Conservation (phyloP, 2,888 invertebrate species). For the Melipona beecheii region DNA sequence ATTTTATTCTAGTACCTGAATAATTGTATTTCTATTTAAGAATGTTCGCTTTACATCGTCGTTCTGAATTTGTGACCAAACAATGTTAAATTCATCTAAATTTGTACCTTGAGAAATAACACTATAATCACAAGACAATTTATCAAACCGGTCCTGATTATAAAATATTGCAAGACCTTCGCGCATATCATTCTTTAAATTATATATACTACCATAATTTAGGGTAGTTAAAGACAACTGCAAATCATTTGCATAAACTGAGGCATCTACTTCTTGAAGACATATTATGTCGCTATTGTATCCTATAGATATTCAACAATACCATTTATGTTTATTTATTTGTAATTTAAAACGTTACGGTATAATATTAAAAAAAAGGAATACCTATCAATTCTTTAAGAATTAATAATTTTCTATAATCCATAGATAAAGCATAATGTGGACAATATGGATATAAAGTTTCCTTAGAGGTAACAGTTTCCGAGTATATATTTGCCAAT, state of each 20-base stretch:
- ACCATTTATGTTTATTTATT: background rate
- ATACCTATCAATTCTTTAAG: conserved; percentile 92
- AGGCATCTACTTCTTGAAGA: conserved; percentile 95
- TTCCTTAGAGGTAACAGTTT: conserved; percentile 90
- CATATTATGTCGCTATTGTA: conserved; percentile 96
- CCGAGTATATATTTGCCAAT: conserved; percentile 95
- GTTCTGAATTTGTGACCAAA: conserved; percentile 89
- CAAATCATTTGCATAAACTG: conserved; percentile 90
- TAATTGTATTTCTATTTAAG: conserved; percentile 88
- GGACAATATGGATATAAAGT: conserved; percentile 94
- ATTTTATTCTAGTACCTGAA: conserved; percentile 85
- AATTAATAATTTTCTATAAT: conserved; percentile 94
- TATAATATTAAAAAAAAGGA: background rate
- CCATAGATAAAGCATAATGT: conserved; percentile 90
- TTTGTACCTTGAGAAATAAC: conserved; percentile 87
- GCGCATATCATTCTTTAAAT: conserved; percentile 89
- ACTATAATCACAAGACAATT: conserved; percentile 85
- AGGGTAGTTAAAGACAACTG: conserved; percentile 86
- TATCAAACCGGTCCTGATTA: conserved; percentile 89
- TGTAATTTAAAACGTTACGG: background rate
- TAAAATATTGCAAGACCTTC: conserved; percentile 95
- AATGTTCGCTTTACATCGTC: conserved; percentile 86
- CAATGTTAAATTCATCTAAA: conserved; percentile 85
- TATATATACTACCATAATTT: conserved; percentile 87
- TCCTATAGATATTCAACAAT: conserved; percentile 84